Evolutionary conservation across 1,140 invertebrate species (phyloP).

Genomic region (Pogonognathellus flavescens): DNA sequence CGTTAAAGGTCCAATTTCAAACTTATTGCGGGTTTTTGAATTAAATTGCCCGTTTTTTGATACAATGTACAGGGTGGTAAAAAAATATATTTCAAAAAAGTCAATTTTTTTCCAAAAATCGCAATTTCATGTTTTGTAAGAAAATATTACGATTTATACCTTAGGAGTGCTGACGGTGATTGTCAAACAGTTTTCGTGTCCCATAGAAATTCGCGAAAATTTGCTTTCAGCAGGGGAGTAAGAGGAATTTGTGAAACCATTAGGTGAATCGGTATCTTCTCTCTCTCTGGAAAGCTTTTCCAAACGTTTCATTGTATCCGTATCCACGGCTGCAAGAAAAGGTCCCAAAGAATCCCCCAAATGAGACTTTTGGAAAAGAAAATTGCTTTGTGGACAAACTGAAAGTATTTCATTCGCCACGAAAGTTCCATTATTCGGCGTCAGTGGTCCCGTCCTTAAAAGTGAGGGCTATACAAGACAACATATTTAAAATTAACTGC

Average conservation of each 20-base stretch:
- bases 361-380: not conserved
- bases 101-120: too few species aligned
- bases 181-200: conserved; percentile 2
- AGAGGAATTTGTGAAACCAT: not conserved
- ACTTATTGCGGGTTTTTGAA: too few species aligned
- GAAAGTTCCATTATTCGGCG: not conserved
- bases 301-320: not conserved
- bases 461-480: not conserved
- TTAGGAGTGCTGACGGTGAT: conserved; percentile 41
- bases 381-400: not conserved
- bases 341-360: not conserved
- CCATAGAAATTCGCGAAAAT: not conserved
- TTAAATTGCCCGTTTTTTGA: too few species aligned
- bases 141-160: conserved; percentile 1
- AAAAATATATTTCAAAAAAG: not conserved
- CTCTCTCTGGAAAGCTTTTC: not conserved
- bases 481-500: not conserved
- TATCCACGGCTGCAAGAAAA: not conserved
- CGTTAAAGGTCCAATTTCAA: too few species aligned
- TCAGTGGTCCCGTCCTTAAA: conserved; percentile 1
- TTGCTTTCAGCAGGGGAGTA: not conserved
- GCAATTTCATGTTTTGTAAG: not conserved
- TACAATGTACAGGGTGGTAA: too few species aligned
- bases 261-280: not conserved
- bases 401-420: not conserved